Evolutionary conservation across 2,113 vertebrate genomes (phyloP).

Genomic region (Colius striatus): DNA sequence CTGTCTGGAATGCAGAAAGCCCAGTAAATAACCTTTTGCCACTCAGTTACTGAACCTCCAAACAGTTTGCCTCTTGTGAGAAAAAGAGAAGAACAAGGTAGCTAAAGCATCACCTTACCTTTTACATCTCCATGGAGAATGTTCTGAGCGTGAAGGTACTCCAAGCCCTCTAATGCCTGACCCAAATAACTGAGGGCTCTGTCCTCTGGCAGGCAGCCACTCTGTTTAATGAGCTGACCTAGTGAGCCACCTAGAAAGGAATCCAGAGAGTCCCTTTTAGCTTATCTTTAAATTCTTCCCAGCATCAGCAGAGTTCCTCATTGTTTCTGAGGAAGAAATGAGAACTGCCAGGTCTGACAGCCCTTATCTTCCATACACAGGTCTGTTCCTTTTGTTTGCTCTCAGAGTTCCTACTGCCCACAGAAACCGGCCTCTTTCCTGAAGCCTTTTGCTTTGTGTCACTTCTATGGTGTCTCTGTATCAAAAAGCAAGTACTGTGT

Average conservation of each 20-base stretch:
- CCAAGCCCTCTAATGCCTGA: constrained; percentile 86
- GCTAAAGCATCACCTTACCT: constrained; percentile 75
- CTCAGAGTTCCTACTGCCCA: not conserved
- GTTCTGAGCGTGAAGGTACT: constrained; percentile 84
- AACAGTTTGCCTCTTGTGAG: not conserved
- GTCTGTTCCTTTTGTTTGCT: not conserved
- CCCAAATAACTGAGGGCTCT: constrained; percentile 89
- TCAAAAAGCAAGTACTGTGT: not conserved
- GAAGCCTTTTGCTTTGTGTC: not conserved
- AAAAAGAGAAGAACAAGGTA: not conserved
- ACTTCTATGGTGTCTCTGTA: no score
- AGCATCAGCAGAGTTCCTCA: not conserved
- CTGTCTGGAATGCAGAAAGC: not conserved
- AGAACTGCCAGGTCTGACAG: not conserved
- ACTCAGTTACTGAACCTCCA: not conserved
- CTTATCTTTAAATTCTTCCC: not conserved
- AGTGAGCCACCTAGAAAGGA: constrained; percentile 84
- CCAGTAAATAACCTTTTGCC: not conserved
- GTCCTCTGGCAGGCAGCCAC: constrained; percentile 90
- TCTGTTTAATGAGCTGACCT: constrained; percentile 87
- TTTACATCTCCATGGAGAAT: constrained; percentile 94
- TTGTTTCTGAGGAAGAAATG: not conserved
- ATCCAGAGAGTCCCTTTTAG: constrained; percentile 21
- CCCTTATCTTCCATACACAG: not conserved
- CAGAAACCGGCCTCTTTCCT: not conserved